Evolutionary conservation across 1,140 invertebrate genomes (phyloP), one percentile per base, ranked within the genome.

Genomic region (Gonatopus flavifemur): DNA sequence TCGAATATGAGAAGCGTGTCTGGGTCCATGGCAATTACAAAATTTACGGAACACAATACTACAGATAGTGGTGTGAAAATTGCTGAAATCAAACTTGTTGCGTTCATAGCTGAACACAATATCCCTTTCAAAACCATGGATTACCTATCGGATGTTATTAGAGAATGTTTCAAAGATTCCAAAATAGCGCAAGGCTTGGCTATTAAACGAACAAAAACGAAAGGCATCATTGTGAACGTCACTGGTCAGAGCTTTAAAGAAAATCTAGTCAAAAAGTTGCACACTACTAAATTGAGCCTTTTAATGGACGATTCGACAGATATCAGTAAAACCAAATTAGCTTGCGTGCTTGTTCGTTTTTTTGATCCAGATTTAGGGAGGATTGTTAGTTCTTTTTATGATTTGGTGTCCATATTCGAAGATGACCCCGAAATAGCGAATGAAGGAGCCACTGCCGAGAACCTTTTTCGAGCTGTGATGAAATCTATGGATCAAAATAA

Each of bases 251-350:
- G n/a, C n/a, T n/a, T n/a, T n/a, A 57, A 62, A 43, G n/a, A 49
- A 15, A n/a, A 10, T n/a, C 36, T 65, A 10, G 15, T 15, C 16
- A 25, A n/a, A 20, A 55, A 54, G 35, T 41, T 64, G n/a, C 57
- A 64, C 39, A 22, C 16, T n/a, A 49, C 30, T 7, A 40, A 43
- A 19, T 60, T 63, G 39, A 54, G 49, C 42, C 49, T 67, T n/a
- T 25, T 65, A 7, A 55, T 44, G 16, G 62, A 63, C 39, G 65
- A 63, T 43, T 64, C 59, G 12, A 67, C 62, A 1, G 59, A 65
- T 49, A 50, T 66, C 20, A 37, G 44, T 16, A 30, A 44, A 1
- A 10, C 38, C 3, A 57, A 60, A 50, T 45, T 35, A 4, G 16
- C 35, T 9, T 59, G 57, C 28, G 49, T 59, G 12, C 24, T 59